These are phyloP conservation scores for Echinarachnius parma DNA, from an alignment of 53 echinoderm and acorn worm genomes.

Conservation along the genomic window DNA sequence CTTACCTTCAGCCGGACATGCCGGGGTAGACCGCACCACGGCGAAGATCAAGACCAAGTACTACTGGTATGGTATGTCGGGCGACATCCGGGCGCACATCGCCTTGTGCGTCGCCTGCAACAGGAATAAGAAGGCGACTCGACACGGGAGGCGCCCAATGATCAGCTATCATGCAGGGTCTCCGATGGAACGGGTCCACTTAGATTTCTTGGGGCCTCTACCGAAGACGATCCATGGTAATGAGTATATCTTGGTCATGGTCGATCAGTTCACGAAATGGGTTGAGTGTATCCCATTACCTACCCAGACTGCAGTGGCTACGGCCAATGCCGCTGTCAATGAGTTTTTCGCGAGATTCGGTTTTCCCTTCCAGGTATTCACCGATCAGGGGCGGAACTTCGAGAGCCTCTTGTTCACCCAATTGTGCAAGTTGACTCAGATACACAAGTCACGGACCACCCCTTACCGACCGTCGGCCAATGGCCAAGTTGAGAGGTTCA, in stretches of 20 bases:
- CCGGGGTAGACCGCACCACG: slow-evolving; percentile 42
- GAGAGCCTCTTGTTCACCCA: slow-evolving; percentile 17
- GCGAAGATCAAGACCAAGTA: slow-evolving; percentile 42
- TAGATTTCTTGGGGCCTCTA: slow-evolving; percentile 56
- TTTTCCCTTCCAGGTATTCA: no score
- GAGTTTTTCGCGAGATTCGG: no score
- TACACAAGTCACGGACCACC: no score
- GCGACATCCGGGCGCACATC: slow-evolving; percentile 32
- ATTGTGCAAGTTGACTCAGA: no score
- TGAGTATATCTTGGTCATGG: slow-evolving; percentile 54
- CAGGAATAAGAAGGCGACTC: slow-evolving; percentile 40
- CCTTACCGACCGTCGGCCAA: no score
- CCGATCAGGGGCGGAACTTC: no score
- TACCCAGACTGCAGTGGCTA: no score
- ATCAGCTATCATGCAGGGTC: slow-evolving; percentile 44
- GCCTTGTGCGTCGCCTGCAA: slow-evolving; percentile 41
- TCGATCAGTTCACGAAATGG: slow-evolving; percentile 63
- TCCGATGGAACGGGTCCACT: slow-evolving; percentile 60
- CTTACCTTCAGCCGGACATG: slow-evolving; percentile 57
- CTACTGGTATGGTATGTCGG: slow-evolving; percentile 47
- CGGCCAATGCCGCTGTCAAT: no score
- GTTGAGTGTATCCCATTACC: no score
- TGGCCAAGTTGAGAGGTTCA: no score
- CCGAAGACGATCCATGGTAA: slow-evolving; percentile 51
- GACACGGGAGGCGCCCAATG: slow-evolving; percentile 25